Evolutionary conservation across 1,140 invertebrate species (phyloP).

Genomic region (Eumaeus atala): DNA sequence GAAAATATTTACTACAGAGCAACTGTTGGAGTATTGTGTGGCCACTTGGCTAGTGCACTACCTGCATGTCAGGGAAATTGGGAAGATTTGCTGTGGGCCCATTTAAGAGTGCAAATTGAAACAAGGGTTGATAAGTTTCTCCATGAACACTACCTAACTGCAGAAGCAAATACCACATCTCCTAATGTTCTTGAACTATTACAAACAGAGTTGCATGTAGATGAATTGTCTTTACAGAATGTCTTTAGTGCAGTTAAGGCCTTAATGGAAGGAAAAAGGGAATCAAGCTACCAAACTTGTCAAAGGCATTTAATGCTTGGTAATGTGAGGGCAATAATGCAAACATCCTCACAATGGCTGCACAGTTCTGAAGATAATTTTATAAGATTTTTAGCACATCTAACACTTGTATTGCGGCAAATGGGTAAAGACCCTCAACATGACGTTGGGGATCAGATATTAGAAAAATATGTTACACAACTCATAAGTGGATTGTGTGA

Average conservation of each 20-base stretch:
- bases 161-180: constrained; percentile 73
- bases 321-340: constrained; percentile 63
- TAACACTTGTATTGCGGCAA: constrained; percentile 87
- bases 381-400: constrained; percentile 87
- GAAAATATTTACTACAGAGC: constrained; percentile 79
- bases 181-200: constrained; percentile 84
- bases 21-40: constrained; percentile 87
- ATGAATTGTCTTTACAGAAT: constrained; percentile 78
- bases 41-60: constrained; percentile 84
- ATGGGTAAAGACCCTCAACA: constrained; percentile 81
- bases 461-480: constrained; percentile 81
- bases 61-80: constrained; percentile 83
- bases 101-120: constrained; percentile 88
- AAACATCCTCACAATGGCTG: constrained; percentile 52
- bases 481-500: constrained; percentile 81
- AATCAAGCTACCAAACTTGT: constrained; percentile 68
- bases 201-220: constrained; percentile 78
- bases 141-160: constrained; percentile 69
- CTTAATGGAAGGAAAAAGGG: constrained; percentile 58
- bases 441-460: constrained; percentile 81
- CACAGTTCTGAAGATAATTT: constrained; percentile 74
- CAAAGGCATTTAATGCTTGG: constrained; percentile 66
- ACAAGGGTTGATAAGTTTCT: constrained; percentile 87
- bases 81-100: constrained; percentile 94
- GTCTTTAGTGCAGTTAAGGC: constrained; percentile 78